Conservation (phyloP, 2,888 invertebrate genomes). For the Taenaris catops region DNA sequence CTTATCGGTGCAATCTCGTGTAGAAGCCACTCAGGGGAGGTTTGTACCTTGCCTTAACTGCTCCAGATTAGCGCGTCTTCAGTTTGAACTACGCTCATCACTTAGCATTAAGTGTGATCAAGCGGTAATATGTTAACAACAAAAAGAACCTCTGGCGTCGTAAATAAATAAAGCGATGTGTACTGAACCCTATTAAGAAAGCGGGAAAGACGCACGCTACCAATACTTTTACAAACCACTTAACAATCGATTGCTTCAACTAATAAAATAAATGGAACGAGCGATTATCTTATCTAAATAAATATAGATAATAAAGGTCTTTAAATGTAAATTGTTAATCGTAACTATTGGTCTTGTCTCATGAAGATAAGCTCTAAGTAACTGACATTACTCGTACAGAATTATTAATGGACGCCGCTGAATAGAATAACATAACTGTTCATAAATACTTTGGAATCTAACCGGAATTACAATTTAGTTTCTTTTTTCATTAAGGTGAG, state of each 20-base stretch:
- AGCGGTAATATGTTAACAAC: too few species aligned
- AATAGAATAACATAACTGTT: slow-evolving; percentile 8
- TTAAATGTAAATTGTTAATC: slow-evolving; percentile 17
- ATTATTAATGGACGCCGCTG: slow-evolving; percentile 17
- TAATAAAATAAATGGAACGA: slow-evolving; percentile 1
- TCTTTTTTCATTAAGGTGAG: too few species aligned
- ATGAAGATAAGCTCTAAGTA: slow-evolving; percentile 22
- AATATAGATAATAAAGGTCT: slow-evolving; percentile 5
- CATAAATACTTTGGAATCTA: slow-evolving; percentile 12
- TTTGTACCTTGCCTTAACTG: too few species aligned
- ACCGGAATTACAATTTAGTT: slow-evolving; percentile 1
- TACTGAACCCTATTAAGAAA: too few species aligned
- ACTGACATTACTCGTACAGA: slow-evolving; percentile 18
- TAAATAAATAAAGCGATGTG: too few species aligned
- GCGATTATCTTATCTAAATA: slow-evolving; percentile 2
- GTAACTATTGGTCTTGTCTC: slow-evolving; percentile 16
- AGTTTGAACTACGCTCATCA: too few species aligned
- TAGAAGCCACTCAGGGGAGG: too few species aligned
- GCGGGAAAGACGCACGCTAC: background rate
- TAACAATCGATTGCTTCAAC: slow-evolving; percentile 1
- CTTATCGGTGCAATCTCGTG: too few species aligned
- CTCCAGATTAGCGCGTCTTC: too few species aligned
- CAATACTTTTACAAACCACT: background rate
- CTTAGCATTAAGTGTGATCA: too few species aligned
- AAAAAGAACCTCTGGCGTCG: too few species aligned